Evolutionary conservation across 2,113 vertebrate genomes (phyloP).

Genomic region (Talpa occidentalis): DNA sequence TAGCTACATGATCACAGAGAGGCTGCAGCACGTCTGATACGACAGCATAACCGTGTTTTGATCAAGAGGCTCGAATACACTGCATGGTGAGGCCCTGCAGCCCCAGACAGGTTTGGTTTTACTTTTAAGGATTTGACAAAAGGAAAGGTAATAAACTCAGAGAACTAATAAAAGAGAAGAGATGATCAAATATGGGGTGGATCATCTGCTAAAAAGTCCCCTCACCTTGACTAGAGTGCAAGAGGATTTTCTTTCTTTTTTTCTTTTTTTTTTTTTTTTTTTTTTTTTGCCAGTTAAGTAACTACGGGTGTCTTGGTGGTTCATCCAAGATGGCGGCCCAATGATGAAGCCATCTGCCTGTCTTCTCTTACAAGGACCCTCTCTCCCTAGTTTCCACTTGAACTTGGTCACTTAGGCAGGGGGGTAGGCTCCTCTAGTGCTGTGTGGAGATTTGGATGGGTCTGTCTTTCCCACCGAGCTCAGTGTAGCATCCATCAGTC

Average conservation of each 20-base stretch:
- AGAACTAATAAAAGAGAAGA: neutral
- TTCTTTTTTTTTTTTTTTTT: rapidly evolving
- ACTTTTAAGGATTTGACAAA: neutral
- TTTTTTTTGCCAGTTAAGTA: neutral
- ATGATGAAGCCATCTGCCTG: neutral
- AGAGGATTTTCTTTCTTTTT: neutral
- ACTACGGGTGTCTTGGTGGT: neutral
- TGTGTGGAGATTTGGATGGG: neutral
- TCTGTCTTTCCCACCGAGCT: neutral
- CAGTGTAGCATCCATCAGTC: neutral
- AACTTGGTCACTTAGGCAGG: neutral
- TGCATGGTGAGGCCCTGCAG: neutral
- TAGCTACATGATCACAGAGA: neutral
- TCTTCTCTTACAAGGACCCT: neutral
- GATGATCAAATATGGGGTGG: neutral
- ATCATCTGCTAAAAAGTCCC: neutral
- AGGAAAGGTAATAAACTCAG: neutral
- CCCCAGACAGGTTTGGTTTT: neutral
- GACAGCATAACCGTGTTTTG: neutral
- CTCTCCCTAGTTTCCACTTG: neutral
- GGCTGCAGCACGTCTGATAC: neutral
- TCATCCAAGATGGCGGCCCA: neutral
- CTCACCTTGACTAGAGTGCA: neutral
- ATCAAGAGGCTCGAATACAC: neutral
- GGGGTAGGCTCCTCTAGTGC: neutral